Evolutionary conservation across 2,888 invertebrate species (phyloP), one percentile per base, ranked within the genome.

Genomic region (Electrophaes corylata): DNA sequence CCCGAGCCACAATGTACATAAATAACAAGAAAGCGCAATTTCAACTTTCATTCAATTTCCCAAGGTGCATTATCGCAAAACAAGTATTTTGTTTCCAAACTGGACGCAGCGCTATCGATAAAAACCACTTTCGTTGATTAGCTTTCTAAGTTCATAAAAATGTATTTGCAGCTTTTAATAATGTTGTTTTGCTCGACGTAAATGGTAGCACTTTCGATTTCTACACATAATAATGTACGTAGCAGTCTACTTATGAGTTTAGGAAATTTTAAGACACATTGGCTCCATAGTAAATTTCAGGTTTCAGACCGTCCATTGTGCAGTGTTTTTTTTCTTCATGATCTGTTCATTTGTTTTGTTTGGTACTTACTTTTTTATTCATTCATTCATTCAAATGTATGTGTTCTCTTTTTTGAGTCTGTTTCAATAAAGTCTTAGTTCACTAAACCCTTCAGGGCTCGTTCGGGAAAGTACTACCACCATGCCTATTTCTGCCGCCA

Each of bases 71-170:
- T 57, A 52, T 57, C 20, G 50, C 31, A 4, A 51, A 55, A 48
- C 61, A 23, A 39, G 54, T 49, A 26, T 26, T 23, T 43, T 23
- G 29, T 50, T 50, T 29, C 48, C 44, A 49, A 45, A 48, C 51
- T 40, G 14, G 47, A 19, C 37, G 16, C 37, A 48, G 33, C 33
- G 31, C 45, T 59, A 57, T 57, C 45, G 55, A 60, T 60, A 60
- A 60, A 55, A 55, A 51, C 60, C 60, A 53, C 66, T 66, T 65
- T 65, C 66, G 33, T 48, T 60, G 55, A 57, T 66, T 62, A 55
- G 60, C 65, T 65, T 66, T 66, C 66, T 65, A 65, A 39, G 66
- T 59, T 59, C 50, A 45, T 65, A 65, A 65, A 66, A 62, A 61
- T 62, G 51, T 62, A 56, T 52, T 60, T 58, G 51, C 57, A 52